These are phyloP conservation scores for Drosophila sturtevanti DNA, from an alignment of 1,140 invertebrate genomes.

Conservation along the genomic window DNA sequence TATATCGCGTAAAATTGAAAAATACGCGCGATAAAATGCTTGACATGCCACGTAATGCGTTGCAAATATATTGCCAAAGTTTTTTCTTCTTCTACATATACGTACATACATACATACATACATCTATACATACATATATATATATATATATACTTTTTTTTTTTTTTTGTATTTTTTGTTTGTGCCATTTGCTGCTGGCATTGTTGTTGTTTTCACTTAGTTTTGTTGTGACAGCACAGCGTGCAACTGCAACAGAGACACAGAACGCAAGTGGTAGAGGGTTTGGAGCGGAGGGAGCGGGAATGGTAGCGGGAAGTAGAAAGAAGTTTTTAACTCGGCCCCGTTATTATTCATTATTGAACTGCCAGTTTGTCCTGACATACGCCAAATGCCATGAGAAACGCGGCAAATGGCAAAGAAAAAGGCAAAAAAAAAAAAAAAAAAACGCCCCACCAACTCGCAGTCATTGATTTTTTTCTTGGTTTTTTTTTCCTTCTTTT, in stretches of 20 bases:
- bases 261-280: not conserved
- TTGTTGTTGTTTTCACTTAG: slow-evolving; percentile 36
- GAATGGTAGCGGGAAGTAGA: not conserved
- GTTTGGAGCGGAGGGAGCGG: not conserved
- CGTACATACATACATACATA: too few species aligned
- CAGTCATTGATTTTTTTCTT: slow-evolving; percentile 13
- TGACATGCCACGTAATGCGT: slow-evolving; percentile 80
- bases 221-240: slow-evolving; percentile 71
- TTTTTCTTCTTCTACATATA: slow-evolving; percentile 37
- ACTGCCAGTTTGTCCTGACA: slow-evolving; percentile 76
- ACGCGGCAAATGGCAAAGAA: slow-evolving; percentile 34
- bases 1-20: slow-evolving; percentile 71
- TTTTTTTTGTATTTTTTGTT: slow-evolving; percentile 14
- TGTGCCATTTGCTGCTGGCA: not conserved
- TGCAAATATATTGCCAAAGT: slow-evolving; percentile 80
- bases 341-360: slow-evolving; percentile 80
- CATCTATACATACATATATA: too few species aligned
- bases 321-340: slow-evolving; percentile 71
- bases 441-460: slow-evolving; percentile 21
- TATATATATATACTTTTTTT: too few species aligned
- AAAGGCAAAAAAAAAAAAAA: slow-evolving; percentile 30
- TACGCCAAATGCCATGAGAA: slow-evolving; percentile 66
- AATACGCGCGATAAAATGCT: slow-evolving; percentile 81
- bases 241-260: slow-evolving; percentile 38
- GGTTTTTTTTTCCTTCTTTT: not conserved